Percentiles rank a stretch among this genome's conserved stretches.
These are phyloP conservation scores for Oncorhynchus keta DNA, from an alignment of 2,113 vertebrate species.

Conservation along the genomic window DNA sequence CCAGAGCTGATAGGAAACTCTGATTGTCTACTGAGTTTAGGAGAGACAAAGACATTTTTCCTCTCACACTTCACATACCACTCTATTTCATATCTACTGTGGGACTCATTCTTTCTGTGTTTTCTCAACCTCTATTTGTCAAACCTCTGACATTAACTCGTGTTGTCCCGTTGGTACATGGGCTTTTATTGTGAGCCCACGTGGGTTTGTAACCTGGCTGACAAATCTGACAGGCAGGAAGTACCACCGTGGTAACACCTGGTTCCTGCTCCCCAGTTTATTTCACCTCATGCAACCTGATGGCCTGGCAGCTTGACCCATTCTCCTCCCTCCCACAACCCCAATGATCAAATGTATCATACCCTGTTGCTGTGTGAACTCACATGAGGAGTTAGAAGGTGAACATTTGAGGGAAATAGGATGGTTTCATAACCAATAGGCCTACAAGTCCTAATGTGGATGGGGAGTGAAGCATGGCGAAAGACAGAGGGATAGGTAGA, in stretches of 20 bases:
- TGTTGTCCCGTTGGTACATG: slow-evolving; percentile 29
- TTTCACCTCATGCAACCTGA: slow-evolving; percentile 16
- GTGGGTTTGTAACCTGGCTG: slow-evolving; percentile 36
- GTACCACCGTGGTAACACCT: slow-evolving; percentile 60
- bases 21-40: slow-evolving; percentile 73
- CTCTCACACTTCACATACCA: slow-evolving; percentile 65
- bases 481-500: neutral
- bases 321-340: slow-evolving; percentile 16
- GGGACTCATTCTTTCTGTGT: neutral
- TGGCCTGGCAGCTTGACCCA: slow-evolving; percentile 11
- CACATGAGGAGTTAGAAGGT: neutral
- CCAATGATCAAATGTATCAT: neutral
- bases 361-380: neutral
- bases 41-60: slow-evolving; percentile 74
- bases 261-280: slow-evolving; percentile 39
- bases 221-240: slow-evolving; percentile 50
- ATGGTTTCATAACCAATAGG: neutral
- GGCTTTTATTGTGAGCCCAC: slow-evolving; percentile 36
- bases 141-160: slow-evolving; percentile 18
- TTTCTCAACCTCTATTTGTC: slow-evolving; percentile 34
- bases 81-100: slow-evolving; percentile 58
- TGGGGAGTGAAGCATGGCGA: neutral
- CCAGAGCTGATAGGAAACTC: slow-evolving; percentile 77
- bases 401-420: slow-evolving; percentile 18
- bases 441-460: neutral